Base-by-base conservation (phyloP, 2,797 vertebrate species). In the Mycteria americana region DNA sequence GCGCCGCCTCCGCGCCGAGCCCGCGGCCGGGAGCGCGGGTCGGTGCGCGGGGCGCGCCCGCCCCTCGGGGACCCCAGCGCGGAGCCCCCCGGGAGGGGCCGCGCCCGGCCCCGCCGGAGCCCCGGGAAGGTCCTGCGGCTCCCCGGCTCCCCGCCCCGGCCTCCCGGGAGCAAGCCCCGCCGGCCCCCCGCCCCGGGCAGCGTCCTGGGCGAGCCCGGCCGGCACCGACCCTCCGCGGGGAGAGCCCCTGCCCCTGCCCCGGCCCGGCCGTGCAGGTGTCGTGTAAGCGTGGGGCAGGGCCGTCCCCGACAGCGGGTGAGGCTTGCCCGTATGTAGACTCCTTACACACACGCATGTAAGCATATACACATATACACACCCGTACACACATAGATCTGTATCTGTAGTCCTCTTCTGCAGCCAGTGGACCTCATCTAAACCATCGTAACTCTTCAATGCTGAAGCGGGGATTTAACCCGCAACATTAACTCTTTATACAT, bases 351-450 rank as follows among this genome's bases (percentile, higher is more conserved):
- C 25, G 3, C 35, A 18, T 10, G 0, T 9, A 25, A 8, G 27
- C 51, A 2, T 11, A 11, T 17, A 10, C 4, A 3, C 4, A 5
- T 7, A 3, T 1, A 28, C 13, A 16, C 11, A 4, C 14, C 12
- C 19, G 1, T 17, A 5, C 23, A 3, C 13, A 8, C 15, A 7
- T 1, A 9, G 39, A 8, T 14, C 60, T 22, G 19, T 4, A 13
- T 10, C 70, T 11, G 0, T 5, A 3, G 4, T 46, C 41, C 27
- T 74, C 65, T 59, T 25, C 43, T 14, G 31, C 6, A 64, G 72
- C n/a, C 25, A 6, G 5, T 0, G 41, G 50, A 27, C 18, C 56
- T 8, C 72, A 15, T 8, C 21, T 35, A 14, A 39, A n/a, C 45
- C 65, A 0, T 33, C 17, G 1, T 3, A 18, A 28, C 30, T 51